Evolutionary conservation across 2,113 vertebrate species (phyloP).

Genomic region (Cercocebus atys): DNA sequence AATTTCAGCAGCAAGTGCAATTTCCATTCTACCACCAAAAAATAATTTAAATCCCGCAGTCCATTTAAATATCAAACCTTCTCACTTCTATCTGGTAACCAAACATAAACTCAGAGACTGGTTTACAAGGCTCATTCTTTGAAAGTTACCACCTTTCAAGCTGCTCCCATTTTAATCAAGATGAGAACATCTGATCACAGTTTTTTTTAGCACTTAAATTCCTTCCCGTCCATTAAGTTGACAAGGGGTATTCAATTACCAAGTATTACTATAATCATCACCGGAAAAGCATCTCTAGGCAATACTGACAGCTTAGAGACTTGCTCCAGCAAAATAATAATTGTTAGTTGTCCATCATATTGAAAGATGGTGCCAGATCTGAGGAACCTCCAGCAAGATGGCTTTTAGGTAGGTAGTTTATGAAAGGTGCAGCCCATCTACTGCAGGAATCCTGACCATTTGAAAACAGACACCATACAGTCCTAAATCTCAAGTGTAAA

Average conservation of each 20-base stretch:
- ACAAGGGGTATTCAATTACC: conserved; percentile 49
- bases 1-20: background rate
- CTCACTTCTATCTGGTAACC: background rate
- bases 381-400: rapidly evolving
- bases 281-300: background rate
- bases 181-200: conserved; percentile 3
- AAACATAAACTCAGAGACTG: background rate
- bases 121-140: conserved; percentile 35
- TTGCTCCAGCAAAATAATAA: background rate
- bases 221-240: conserved; percentile 56
- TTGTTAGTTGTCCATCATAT: background rate
- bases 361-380: background rate
- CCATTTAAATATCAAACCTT: background rate
- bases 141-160: conserved; percentile 44
- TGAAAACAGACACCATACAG: background rate
- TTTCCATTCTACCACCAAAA: background rate
- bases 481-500: background rate
- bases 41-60: background rate
- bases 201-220: conserved; percentile 18
- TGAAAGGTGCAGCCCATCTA: too few relatives aligned
- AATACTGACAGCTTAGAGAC: background rate
- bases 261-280: background rate
- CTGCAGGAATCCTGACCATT: background rate
- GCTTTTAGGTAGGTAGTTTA: background rate
- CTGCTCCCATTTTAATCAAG: conserved; percentile 27